phyloP scores from a whole-genome alignment of 1,140 invertebrate species.

The Drosophila kikkawai region DNA sequence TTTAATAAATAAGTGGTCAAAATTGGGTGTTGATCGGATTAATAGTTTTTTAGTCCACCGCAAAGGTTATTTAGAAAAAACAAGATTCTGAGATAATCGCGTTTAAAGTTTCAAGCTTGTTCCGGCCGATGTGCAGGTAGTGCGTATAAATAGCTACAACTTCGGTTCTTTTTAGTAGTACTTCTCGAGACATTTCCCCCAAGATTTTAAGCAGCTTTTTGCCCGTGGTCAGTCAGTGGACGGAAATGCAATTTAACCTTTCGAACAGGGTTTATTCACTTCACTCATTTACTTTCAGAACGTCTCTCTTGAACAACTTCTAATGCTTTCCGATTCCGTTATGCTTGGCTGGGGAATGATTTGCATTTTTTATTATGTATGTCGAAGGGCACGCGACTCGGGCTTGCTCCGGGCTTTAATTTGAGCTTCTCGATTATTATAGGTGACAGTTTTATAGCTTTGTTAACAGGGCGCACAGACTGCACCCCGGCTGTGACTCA shows the following conservation, averaged over 20 bases:
- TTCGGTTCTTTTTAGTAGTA: background rate
- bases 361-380: slow-evolving; percentile 34
- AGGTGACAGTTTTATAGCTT: slow-evolving; percentile 82
- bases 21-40: too few relatives aligned
- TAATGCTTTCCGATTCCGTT: slow-evolving; percentile 13
- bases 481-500: slow-evolving; percentile 4
- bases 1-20: too few relatives aligned
- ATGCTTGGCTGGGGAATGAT: slow-evolving; percentile 23
- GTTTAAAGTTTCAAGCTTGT: too few relatives aligned
- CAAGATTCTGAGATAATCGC: too few relatives aligned
- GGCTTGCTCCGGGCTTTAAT: slow-evolving; percentile 21
- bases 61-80: too few relatives aligned
- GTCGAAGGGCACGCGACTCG: slow-evolving; percentile 52
- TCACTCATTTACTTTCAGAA: background rate
- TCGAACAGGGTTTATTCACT: background rate
- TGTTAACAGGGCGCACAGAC: slow-evolving; percentile 65
- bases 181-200: background rate
- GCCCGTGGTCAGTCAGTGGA: background rate
- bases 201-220: background rate
- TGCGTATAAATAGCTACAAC: too few relatives aligned
- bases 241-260: background rate
- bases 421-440: slow-evolving; percentile 50
- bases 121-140: too few relatives aligned
- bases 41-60: too few relatives aligned
- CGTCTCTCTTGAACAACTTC: background rate